Evolutionary conservation across 1,140 invertebrate genomes (phyloP).

Genomic region (Papilio glaucus): DNA sequence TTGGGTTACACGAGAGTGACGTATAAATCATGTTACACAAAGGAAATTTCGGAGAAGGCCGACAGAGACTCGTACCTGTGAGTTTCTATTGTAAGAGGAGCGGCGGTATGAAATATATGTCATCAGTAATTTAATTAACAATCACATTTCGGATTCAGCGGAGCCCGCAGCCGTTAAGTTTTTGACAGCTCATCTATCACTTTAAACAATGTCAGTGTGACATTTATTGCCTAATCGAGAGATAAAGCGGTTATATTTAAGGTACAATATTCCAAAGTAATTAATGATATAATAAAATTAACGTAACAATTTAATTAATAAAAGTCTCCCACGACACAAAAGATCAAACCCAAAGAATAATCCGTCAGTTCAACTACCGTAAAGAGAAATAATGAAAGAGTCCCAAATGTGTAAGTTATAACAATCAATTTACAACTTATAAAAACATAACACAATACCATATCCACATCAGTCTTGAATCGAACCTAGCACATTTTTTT

Average conservation of each 20-base stretch:
- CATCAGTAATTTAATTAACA: constrained; percentile 15
- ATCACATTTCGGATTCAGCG: constrained; percentile 21
- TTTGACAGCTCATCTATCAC: constrained; percentile 8
- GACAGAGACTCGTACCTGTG: neutral
- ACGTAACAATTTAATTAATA: too few species aligned
- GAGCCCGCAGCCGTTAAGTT: neutral
- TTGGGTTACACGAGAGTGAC: neutral
- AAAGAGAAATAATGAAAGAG: too few species aligned
- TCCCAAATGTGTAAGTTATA: too few species aligned
- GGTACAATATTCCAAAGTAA: neutral
- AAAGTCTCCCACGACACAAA: neutral
- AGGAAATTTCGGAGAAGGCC: neutral
- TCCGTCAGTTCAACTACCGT: neutral
- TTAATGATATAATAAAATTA: neutral
- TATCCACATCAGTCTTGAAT: too few species aligned
- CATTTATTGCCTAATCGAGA: constrained; percentile 11
- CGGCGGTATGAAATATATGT: constrained; percentile 11
- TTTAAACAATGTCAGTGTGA: constrained; percentile 14
- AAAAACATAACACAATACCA: too few species aligned
- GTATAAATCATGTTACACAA: constrained; percentile 18
- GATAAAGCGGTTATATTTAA: neutral
- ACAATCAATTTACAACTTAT: too few species aligned
- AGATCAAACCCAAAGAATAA: neutral
- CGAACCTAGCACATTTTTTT: neutral
- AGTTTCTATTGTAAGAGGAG: neutral